Base-by-base conservation (phyloP, 2,797 vertebrate species). In the Pseudochromis fuscus region DNA sequence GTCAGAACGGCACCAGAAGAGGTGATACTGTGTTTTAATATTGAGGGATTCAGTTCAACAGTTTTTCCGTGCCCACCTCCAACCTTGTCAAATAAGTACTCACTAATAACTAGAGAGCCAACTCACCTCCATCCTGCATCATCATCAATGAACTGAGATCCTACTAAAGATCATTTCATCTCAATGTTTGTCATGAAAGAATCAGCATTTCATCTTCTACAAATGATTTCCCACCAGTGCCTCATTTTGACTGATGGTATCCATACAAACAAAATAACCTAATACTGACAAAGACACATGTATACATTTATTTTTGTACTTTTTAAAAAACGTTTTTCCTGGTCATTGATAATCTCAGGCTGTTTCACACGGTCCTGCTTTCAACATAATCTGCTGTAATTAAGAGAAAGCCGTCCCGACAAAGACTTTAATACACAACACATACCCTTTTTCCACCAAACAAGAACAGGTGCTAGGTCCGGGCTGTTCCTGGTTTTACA, bases 221-320 rank as follows among this genome's bases (percentile, higher is more conserved):
- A 72, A 82, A 79, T 72, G 66, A 21, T 55, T 58, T 78, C 64
- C 61, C 12, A 40, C n/a, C 48, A 68, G 57, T n/a, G 44, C 53
- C 25, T 62, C 24, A 24, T 28, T 70, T 10, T 38, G 25, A 58
- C 72, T 78, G 37, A n/a, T 10, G 57, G 61, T 40, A n/a, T 18
- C 5, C 3, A 8, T 5, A n/a, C 10, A n/a, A 67, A 74, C n/a
- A 25, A 19, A 49, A 66, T 68, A 42, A 75, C 27, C 49, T 72
- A 33, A 75, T 66, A 52, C 50, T 60, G 37, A 31, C 60, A 75
- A 23, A 70, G 33, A 64, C 60, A 63, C 27, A 15, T 45, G 57
- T 2, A 61, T 37, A 30, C 27, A 24, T 67, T 23, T 51, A 46
- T 19, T 79, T 37, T 48, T 44, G 11, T 45, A 8, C 44, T 23